Conservation (phyloP, 2,113 vertebrate genomes). For the Hippocampus barbouri region DNA sequence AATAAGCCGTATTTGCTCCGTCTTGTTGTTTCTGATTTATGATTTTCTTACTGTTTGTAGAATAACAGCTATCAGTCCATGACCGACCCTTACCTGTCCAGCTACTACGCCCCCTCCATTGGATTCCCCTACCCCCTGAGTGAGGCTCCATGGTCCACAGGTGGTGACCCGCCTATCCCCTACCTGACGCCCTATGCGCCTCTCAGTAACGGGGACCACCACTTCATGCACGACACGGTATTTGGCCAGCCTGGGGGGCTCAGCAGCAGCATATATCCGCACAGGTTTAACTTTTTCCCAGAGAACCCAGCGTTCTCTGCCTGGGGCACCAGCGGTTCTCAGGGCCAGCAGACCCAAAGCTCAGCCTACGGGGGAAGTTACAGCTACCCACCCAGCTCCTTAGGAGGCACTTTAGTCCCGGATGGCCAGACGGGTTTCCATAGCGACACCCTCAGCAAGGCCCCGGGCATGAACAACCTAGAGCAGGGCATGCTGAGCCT, state of each 20-base stretch:
- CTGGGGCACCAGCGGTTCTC: constrained; percentile 93
- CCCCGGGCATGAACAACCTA: constrained; percentile 93
- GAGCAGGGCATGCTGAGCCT: constrained; percentile 95
- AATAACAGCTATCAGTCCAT: constrained; percentile 97
- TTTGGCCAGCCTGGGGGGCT: constrained; percentile 94
- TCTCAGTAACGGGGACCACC: constrained; percentile 95
- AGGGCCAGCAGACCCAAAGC: constrained; percentile 94
- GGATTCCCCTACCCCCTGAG: constrained; percentile 95
- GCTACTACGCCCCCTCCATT: constrained; percentile 95
- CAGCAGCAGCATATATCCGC: constrained; percentile 92
- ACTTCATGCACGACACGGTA: constrained; percentile 95
- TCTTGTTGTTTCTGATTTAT: constrained; percentile 1
- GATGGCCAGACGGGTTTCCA: constrained; percentile 95
- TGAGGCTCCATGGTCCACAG: constrained; percentile 96
- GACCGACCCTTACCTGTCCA: constrained; percentile 95
- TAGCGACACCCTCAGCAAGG: constrained; percentile 89
- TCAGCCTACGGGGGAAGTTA: constrained; percentile 94
- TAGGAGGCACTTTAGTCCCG: constrained; percentile 87
- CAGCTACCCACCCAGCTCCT: constrained; percentile 91
- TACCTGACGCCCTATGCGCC: constrained; percentile 97
- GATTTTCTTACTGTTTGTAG: constrained; percentile 65
- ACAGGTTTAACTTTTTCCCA: constrained; percentile 95
- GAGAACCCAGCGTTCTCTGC: constrained; percentile 95
- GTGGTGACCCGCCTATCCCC: constrained; percentile 93
- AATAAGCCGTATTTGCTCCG: not conserved